Conservation (phyloP, 1,140 invertebrate species). For the Drosophila tani region DNA sequence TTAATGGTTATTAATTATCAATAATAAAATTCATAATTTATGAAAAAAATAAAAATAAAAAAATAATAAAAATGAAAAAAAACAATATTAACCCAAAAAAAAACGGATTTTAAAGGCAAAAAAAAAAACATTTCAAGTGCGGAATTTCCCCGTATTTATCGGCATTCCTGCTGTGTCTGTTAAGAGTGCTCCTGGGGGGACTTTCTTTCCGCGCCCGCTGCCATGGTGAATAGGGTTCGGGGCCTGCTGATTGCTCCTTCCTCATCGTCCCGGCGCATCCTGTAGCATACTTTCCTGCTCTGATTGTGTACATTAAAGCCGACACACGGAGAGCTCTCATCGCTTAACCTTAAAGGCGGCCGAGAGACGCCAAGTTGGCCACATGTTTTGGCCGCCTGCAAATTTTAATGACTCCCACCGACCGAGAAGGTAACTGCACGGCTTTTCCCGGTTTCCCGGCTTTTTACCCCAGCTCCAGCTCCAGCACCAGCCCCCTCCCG, state of each 20-base stretch:
- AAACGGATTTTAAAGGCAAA: not conserved
- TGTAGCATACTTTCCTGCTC: conserved; percentile 76
- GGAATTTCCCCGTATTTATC: conserved; percentile 36
- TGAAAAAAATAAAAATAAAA: no score
- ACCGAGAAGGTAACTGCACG: conserved; percentile 6
- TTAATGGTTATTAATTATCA: no score
- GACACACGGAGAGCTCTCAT: conserved; percentile 6
- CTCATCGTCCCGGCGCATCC: conserved; percentile 26
- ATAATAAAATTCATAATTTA: no score
- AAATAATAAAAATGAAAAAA: not conserved
- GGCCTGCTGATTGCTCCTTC: conserved; percentile 36
- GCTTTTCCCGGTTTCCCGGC: conserved; percentile 8
- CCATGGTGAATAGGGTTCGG: conserved; percentile 53
- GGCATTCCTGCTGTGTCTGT: not conserved
- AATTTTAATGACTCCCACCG: conserved; percentile 69
- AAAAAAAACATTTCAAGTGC: not conserved
- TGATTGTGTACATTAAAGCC: conserved; percentile 67
- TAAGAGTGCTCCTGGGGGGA: not conserved
- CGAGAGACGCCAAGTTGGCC: conserved; percentile 43
- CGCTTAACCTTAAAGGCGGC: conserved; percentile 64
- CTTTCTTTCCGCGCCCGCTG: conserved; percentile 15
- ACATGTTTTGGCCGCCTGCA: conserved; percentile 69
- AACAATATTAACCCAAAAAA: not conserved
- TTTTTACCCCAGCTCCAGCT: not conserved
- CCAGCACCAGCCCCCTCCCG: no score